Evolutionary conservation across 1,140 invertebrate species (phyloP).

Genomic region (Drosophila ananassae): DNA sequence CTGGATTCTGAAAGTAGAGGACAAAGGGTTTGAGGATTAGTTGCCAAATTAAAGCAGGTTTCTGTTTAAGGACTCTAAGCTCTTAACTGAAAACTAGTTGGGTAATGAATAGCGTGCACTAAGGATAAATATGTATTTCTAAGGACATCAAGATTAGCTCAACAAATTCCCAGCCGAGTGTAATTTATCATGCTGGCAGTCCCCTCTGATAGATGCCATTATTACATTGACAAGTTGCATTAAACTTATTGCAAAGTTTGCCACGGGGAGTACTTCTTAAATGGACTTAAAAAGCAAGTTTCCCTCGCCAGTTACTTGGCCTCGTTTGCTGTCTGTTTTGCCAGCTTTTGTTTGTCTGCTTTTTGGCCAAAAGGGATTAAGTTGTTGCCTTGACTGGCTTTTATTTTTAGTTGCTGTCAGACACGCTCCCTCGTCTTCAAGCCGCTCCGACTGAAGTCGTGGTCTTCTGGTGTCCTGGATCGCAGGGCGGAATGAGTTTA

Average conservation of each 20-base stretch:
- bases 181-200: neutral
- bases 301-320: neutral
- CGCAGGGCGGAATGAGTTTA: slow-evolving; percentile 20
- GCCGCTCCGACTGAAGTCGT: neutral
- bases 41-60: too few relatives aligned
- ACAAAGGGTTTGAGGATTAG: slow-evolving; percentile 1
- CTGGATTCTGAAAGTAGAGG: slow-evolving; percentile 35
- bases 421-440: slow-evolving; percentile 21
- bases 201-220: slow-evolving; percentile 9
- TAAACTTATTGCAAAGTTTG: slow-evolving; percentile 52
- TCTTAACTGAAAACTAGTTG: neutral
- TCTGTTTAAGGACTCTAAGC: neutral
- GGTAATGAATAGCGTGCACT: too few relatives aligned
- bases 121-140: too few relatives aligned
- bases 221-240: slow-evolving; percentile 31
- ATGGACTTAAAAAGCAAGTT: slow-evolving; percentile 71
- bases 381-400: slow-evolving; percentile 64
- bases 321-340: slow-evolving; percentile 13
- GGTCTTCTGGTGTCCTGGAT: slow-evolving; percentile 3
- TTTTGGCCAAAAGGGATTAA: slow-evolving; percentile 70
- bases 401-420: slow-evolving; percentile 58
- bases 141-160: neutral
- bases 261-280: slow-evolving; percentile 59
- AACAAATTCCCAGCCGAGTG: neutral
- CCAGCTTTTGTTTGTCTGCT: slow-evolving; percentile 27